Evolutionary conservation across 2,797 vertebrate genomes (phyloP).

Genomic region (Phoebastria nigripes): DNA sequence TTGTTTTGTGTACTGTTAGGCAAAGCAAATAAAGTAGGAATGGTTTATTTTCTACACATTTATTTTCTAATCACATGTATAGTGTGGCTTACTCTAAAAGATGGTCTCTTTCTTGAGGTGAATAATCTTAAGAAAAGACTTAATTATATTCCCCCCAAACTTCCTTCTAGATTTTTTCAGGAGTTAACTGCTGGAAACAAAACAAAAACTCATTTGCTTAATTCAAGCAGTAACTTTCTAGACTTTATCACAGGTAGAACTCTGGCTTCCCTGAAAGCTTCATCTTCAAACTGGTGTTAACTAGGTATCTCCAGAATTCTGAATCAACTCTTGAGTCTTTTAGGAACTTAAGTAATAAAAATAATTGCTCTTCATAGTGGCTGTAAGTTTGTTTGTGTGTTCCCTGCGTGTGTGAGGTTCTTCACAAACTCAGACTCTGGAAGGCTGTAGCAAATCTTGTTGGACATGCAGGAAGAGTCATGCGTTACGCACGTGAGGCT

Average conservation of each 20-base stretch:
- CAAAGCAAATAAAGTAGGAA: neutral
- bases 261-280: neutral
- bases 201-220: neutral
- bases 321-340: neutral
- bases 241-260: neutral
- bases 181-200: neutral
- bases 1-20: neutral
- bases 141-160: neutral
- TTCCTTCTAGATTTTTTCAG: neutral
- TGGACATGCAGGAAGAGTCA: neutral
- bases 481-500: fast-evolving
- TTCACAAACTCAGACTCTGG: neutral
- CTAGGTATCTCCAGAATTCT: neutral
- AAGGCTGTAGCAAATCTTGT: neutral
- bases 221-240: neutral
- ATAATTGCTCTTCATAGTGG: neutral
- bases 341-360: neutral
- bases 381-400: neutral
- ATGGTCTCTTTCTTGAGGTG: neutral
- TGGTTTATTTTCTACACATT: neutral
- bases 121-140: neutral
- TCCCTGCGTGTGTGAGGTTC: neutral
- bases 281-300: neutral
- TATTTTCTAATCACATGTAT: neutral
- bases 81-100: neutral